Conservation (phyloP, 2,888 invertebrate genomes). For the Gandaritis pyraliata region DNA sequence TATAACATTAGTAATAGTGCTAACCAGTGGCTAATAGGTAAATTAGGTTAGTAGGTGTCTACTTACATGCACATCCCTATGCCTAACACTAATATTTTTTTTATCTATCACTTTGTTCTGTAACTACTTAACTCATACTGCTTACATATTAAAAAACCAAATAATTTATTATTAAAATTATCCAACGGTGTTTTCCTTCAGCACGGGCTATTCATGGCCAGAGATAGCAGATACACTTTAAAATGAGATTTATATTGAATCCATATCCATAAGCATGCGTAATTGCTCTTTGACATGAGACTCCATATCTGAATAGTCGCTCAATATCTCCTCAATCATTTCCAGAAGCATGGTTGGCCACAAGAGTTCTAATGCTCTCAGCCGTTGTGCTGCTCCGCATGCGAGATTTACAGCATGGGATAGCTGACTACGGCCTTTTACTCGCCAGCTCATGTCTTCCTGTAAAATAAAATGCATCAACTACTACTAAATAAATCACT, state of each 20-base stretch:
- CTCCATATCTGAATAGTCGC: constrained; percentile 92
- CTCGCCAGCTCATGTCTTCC: constrained; percentile 89
- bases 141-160: too few species aligned
- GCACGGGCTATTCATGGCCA: too few species aligned
- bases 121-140: too few species aligned
- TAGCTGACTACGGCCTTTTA: constrained; percentile 89
- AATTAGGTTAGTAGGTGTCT: too few species aligned
- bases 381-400: constrained; percentile 90
- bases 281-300: constrained; percentile 89
- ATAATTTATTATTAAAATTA: too few species aligned
- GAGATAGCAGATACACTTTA: too few species aligned
- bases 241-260: constrained; percentile 54
- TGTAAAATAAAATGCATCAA: constrained; percentile 59
- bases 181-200: too few species aligned
- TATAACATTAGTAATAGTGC: too few species aligned
- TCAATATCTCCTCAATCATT: constrained; percentile 90
- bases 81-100: too few species aligned
- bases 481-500: neutral
- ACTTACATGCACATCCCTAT: too few species aligned
- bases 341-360: constrained; percentile 92
- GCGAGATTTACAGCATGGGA: constrained; percentile 89
- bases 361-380: constrained; percentile 88
- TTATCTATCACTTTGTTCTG: too few species aligned
- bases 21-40: too few species aligned
- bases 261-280: constrained; percentile 80